phyloP scores from a whole-genome alignment of 2,113 vertebrate genomes.

The Sitta europaea region DNA sequence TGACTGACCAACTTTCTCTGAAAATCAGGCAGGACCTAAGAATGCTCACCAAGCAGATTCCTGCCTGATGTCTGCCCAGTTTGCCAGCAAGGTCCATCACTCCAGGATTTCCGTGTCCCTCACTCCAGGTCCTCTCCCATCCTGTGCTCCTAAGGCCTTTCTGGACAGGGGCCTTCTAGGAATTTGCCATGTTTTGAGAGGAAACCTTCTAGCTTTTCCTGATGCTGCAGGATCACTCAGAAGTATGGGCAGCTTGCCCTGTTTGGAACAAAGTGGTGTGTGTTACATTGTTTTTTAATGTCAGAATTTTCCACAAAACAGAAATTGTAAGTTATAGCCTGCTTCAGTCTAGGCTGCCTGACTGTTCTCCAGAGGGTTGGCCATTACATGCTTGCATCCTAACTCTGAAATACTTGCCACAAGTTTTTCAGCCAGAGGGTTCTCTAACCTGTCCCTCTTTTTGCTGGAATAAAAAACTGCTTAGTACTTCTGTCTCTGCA shows the following conservation, averaged over 20 bases:
- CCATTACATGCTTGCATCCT: background rate
- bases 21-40: background rate
- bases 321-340: background rate
- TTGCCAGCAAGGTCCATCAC: background rate
- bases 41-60: background rate
- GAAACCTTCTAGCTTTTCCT: background rate
- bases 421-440: background rate
- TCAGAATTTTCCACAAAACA: background rate
- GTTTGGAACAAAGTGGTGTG: background rate
- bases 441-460: background rate
- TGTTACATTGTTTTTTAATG: background rate
- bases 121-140: accelerated
- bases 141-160: background rate
- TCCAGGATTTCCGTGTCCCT: background rate
- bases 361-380: background rate
- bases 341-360: background rate
- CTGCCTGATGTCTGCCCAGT: background rate
- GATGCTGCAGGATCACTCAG: background rate
- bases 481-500: background rate
- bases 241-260: background rate
- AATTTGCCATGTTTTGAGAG: background rate
- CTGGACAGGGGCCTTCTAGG: background rate
- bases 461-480: background rate
- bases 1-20: background rate
- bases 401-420: background rate